These are phyloP conservation scores for Leptocoma aspasia DNA, from an alignment of 2,113 vertebrate species.

Conservation along the genomic window DNA sequence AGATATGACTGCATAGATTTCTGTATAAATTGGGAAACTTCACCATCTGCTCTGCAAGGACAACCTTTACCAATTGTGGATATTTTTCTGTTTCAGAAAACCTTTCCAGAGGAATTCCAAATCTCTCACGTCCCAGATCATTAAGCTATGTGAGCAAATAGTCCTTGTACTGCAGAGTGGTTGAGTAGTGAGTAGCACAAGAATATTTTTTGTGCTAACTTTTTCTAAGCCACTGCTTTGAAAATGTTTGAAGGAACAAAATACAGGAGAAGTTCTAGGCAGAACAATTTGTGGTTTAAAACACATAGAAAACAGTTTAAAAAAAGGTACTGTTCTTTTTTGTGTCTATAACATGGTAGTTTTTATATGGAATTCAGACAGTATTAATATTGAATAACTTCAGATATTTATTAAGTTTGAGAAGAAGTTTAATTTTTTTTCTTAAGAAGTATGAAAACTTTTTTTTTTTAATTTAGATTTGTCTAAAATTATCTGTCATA, in stretches of 20 bases:
- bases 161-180: neutral
- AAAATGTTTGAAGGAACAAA: neutral
- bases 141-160: neutral
- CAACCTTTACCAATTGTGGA: neutral
- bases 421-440: neutral
- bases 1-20: conserved; percentile 47
- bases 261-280: neutral
- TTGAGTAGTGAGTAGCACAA: neutral
- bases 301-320: neutral
- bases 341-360: neutral
- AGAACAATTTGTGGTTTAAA: neutral
- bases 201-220: neutral
- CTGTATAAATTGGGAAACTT: neutral
- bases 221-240: neutral
- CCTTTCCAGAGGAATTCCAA: neutral
- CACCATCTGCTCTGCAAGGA: conserved; percentile 11
- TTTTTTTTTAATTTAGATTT: conserved; percentile 56
- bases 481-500: conserved; percentile 72
- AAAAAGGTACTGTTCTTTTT: neutral
- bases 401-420: neutral
- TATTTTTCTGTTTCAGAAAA: conserved; percentile 8
- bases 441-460: neutral
- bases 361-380: neutral
- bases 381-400: neutral
- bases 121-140: neutral